Percentiles rank a stretch among this genome's conserved stretches.
phyloP scores from a whole-genome alignment of 2,888 invertebrate genomes.

The Unio pictorum region DNA sequence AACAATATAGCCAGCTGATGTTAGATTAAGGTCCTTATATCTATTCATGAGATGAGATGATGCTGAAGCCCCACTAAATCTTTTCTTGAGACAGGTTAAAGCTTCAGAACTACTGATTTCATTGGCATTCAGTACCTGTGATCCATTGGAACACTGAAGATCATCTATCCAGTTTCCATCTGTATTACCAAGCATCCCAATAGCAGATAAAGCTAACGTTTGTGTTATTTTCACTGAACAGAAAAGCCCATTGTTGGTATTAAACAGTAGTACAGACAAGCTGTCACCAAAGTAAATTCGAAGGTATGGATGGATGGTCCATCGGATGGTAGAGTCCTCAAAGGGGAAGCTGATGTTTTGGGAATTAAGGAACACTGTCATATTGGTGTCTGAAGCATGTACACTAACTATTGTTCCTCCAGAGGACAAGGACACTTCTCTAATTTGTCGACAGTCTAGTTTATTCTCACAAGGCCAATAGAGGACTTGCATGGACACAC shows the following conservation, averaged over 20 bases:
- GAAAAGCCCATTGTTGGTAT: slow-evolving; percentile 32
- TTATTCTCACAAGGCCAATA: slow-evolving; percentile 42
- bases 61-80: slow-evolving; percentile 12
- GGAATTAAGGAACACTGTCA: slow-evolving; percentile 13
- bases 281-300: slow-evolving; percentile 33
- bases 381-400: slow-evolving; percentile 14
- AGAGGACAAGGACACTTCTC: slow-evolving; percentile 28
- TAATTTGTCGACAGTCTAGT: slow-evolving; percentile 35
- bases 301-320: slow-evolving; percentile 29
- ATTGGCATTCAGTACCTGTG: slow-evolving; percentile 8
- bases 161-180: slow-evolving; percentile 47
- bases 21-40: slow-evolving; percentile 15
- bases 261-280: slow-evolving; percentile 27
- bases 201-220: slow-evolving; percentile 17
- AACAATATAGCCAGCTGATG: slow-evolving; percentile 39
- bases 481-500: slow-evolving; percentile 35
- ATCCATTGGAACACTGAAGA: slow-evolving; percentile 22
- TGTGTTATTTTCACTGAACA: slow-evolving; percentile 24
- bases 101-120: slow-evolving; percentile 25
- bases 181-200: slow-evolving; percentile 43
- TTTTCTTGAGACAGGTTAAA: slow-evolving; percentile 23
- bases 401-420: slow-evolving; percentile 17
- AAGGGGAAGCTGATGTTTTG: slow-evolving; percentile 13
- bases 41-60: too few relatives aligned
- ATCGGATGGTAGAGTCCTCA: slow-evolving; percentile 20